Conservation (phyloP, 2,113 vertebrate genomes). For the Catharus bicknelli region DNA sequence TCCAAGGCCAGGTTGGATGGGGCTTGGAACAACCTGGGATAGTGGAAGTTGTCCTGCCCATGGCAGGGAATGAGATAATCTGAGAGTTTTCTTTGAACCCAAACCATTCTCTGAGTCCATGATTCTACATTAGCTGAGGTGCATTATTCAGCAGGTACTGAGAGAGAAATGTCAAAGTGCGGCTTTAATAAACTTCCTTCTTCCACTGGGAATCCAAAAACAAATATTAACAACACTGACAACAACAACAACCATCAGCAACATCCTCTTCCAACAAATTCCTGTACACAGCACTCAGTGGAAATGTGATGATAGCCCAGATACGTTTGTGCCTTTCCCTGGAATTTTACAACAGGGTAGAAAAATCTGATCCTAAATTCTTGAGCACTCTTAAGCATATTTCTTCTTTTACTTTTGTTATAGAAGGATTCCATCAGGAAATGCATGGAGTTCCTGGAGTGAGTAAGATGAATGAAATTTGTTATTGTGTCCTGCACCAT, state of each 20-base stretch:
- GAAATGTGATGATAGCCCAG: neutral
- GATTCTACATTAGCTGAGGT: rapidly evolving
- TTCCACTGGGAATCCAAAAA: neutral
- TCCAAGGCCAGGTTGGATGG: rapidly evolving
- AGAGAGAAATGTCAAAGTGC: neutral
- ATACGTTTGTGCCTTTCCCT: neutral
- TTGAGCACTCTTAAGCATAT: neutral
- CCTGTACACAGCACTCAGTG: neutral
- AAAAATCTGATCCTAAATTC: neutral
- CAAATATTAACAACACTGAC: neutral
- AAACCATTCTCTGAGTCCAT: neutral
- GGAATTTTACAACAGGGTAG: neutral
- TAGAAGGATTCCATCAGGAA: neutral
- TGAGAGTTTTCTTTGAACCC: neutral
- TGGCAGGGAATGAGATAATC: too few relatives aligned
- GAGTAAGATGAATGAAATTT: neutral
- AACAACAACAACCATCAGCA: neutral
- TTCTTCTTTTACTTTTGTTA: neutral
- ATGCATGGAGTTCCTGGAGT: neutral
- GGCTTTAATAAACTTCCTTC: neutral
- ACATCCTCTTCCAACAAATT: neutral
- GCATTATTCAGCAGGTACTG: neutral
- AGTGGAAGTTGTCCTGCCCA: neutral
- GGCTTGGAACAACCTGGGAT: neutral
- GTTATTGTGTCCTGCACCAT: neutral